Evolutionary conservation across 2,888 invertebrate genomes (phyloP), one percentile per base, ranked within the genome.

Genomic region (Drosophila subquinaria): DNA sequence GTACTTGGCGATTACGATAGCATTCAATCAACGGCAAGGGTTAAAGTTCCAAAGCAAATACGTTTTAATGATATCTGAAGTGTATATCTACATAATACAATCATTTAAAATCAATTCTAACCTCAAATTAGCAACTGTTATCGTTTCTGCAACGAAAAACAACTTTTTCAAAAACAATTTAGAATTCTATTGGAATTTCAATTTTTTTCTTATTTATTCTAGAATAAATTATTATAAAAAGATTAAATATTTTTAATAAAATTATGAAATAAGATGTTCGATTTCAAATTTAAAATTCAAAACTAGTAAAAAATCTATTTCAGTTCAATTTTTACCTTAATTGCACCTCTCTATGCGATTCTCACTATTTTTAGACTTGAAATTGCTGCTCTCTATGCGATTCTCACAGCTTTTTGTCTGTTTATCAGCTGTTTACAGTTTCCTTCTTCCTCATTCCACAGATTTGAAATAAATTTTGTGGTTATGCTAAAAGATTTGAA

Each of bases 391-490:
- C 27, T 27, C 27, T 27, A 27, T 6, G 5, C 27, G 27, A 27
- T 27, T 27, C 27, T 27, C 27, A 6, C 5, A 27, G 27, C 27
- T 27, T 1, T 5, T 27, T 27, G 27, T 27, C 5, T 27, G 27
- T 27, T 27, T 27, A 27, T 27, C 27, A 27, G 27, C 27, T 27
- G 5, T 27, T 27, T 20, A 11, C 27, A 13, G 43, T 42, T 35
- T 43, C 13, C 40, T 55, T 59, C 59, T 85, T 68, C 59, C 55
- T 51, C 59, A 69, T 61, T 35, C 55, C 47, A 47, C 43, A 42
- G 35, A 45, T 33, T 10, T 59, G 23, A 23, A 43, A 53, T 56
- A 30, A 30, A 61, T 50, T 65, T 73, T 42, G 42, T 42, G 78
- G 73, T 64, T 64, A 61, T 73, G 61, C 45, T 50, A 33, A 59